Evolutionary conservation across 1,140 invertebrate species (phyloP).

Genomic region (Idris sp.): DNA sequence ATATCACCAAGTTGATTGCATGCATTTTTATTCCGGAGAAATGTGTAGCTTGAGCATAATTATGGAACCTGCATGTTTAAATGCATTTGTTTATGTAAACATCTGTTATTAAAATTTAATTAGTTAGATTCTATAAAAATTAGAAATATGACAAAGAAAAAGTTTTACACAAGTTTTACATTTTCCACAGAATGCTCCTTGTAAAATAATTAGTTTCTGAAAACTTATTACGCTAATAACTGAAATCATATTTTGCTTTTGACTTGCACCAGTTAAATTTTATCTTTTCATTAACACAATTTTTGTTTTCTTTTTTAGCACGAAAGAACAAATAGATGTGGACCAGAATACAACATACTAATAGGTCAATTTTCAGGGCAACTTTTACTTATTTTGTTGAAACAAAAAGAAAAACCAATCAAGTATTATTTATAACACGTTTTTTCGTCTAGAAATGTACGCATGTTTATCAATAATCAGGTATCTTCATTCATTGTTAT

Average conservation of each 20-base stretch:
- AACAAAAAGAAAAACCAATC: background rate
- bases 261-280: background rate
- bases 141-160: too few species aligned
- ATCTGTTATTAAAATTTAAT: too few species aligned
- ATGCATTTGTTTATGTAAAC: too few species aligned
- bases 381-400: conserved; percentile 21
- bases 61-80: too few species aligned
- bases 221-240: conserved; percentile 30
- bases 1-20: too few species aligned
- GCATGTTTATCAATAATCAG: too few species aligned
- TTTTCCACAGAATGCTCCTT: conserved; percentile 8
- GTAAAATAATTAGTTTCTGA: conserved; percentile 9
- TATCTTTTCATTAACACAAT: conserved; percentile 12
- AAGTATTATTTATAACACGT: conserved; percentile 2
- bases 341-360: conserved; percentile 53
- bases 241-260: conserved; percentile 8
- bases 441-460: too few species aligned
- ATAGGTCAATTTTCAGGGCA: conserved; percentile 36
- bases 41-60: too few species aligned
- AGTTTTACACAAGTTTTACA: too few species aligned
- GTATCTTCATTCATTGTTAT: too few species aligned
- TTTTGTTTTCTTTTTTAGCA: conserved; percentile 46
- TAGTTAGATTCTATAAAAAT: too few species aligned
- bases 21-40: too few species aligned
- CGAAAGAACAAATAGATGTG: conserved; percentile 50